Base-by-base conservation (phyloP, 2,888 invertebrate genomes). In the Drosophila algonquin region DNA sequence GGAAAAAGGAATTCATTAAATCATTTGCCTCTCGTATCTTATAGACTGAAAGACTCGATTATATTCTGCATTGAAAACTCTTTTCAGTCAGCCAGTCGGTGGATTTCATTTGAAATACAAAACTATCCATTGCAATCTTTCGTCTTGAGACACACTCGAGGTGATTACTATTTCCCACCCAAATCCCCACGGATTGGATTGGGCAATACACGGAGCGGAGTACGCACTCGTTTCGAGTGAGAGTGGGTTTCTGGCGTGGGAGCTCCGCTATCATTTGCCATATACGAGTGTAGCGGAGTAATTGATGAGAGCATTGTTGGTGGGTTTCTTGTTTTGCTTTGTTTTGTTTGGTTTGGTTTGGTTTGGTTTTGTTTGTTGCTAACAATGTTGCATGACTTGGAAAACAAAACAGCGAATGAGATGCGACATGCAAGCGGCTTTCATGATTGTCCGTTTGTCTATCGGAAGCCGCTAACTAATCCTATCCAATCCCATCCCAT, bases 401-500 rank as follows among this genome's bases (percentile, higher is more conserved):
- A n/a, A 30, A 27, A 5, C 5, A 27, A 44, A 7, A 14, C 44
- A 48, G 27, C 35, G 40, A 30, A 46, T 45, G 50, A 27, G 55
- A 35, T 27, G 8, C 27, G 8, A 52, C 51, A 68, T 68, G 69
- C 64, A 24, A 64, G 48, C 18, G 48, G n/a, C 40, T n/a, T 7
- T 40, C 35, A n/a, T 52, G 52, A 61, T 61, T 61, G 60, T 61
- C 35, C 35, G 35, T 12, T 35, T 35, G 12, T 35, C 16, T n/a
- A 24, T 76, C 85, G 87, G 81, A 84, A 82, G 65, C 59, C 68
- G 58, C 65, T 24, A 55, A 40, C 40, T 40, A 40, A 40, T 40
- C 40, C 40, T 6, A 35, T 35, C 35, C 12, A 1, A 12, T 5
- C 3, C 27, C 7, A 27, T 27, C 8, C 27, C 27, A 7, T 27